These are phyloP conservation scores for Eciton burchellii DNA, from an alignment of 1,140 invertebrate species.

Conservation along the genomic window DNA sequence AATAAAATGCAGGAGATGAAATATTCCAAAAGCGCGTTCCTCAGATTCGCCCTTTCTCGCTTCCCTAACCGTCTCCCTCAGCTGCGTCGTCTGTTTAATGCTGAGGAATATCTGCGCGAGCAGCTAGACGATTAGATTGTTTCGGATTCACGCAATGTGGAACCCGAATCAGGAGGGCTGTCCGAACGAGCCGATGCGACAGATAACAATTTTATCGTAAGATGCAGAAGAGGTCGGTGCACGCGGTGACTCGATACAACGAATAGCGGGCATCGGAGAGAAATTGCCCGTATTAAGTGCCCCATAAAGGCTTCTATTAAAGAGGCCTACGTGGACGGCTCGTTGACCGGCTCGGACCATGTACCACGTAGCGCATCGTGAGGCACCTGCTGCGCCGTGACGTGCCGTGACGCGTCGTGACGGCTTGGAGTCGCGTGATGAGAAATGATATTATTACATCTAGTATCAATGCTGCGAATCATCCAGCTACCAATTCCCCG, in stretches of 20 bases:
- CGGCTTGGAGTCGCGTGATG: neutral
- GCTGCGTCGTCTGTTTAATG: neutral
- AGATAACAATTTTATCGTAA: neutral
- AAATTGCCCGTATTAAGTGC: conserved; percentile 79
- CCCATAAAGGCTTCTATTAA: conserved; percentile 77
- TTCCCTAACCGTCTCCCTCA: neutral
- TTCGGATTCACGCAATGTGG: neutral
- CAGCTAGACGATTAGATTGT: too few relatives aligned
- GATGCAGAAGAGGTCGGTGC: conserved; percentile 31
- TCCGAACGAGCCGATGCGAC: neutral
- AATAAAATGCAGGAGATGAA: too few relatives aligned
- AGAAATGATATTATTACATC: neutral
- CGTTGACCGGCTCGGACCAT: conserved; percentile 65
- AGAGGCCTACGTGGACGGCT: conserved; percentile 68
- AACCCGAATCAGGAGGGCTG: neutral
- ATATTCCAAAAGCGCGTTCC: too few relatives aligned
- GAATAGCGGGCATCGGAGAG: conserved; percentile 73
- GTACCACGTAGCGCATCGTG: conserved; percentile 70
- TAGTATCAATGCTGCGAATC: conserved; percentile 2
- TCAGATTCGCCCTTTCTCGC: neutral
- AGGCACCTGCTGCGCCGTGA: conserved; percentile 70
- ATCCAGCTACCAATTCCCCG: neutral
- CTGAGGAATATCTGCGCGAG: neutral
- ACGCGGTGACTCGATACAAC: conserved; percentile 65
- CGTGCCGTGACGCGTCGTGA: conserved; percentile 53